Base-by-base conservation (phyloP, 2,888 invertebrate genomes). In the Lepidochrysops patricia region DNA sequence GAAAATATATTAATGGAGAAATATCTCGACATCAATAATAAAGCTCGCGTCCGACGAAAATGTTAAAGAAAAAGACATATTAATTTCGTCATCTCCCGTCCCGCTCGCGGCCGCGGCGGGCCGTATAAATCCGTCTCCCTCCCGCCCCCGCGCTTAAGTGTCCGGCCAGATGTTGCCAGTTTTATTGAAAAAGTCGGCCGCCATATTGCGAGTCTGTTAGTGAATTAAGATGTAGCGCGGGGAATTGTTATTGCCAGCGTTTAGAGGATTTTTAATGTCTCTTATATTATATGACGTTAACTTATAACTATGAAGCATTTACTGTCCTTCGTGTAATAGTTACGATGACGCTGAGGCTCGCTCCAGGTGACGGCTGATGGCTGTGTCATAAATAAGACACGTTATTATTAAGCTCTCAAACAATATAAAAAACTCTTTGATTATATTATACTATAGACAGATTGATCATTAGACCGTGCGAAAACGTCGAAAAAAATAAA, bases 121-220 rank as follows among this genome's bases (percentile, higher is more conserved):
- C 57, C 54, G 63, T 68, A 69, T 76, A 67, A 58, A 29, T 62
- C 67, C 64, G 63, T 82, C 81, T 73, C 77, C 32, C 62, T 82
- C 77, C 61, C 77, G 70, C 84, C 78, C 81, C 80, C 80, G 72
- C 77, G 79, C 84, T 81, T 88, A 88, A 88, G 88, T 88, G 88
- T 81, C 76, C 66, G 63, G 62, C 79, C 88, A 88, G 87, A 81
- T 88, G 88, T 82, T 82, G 71, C 84, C 77, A 72, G 72, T 88
- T 88, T 88, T 88, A 88, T 88, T 88, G 88, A 88, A 88, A 88
- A 88, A 88, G 73, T 88, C 84, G 71, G 72, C 76, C 70, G 84
- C 84, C 84, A 84, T 86, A 77, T 82, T 86, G 88, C 70, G 73
- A 80, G 72, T 78, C 75, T 72, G 79, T 77, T 77, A 87, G 82